Percentiles rank a stretch among this genome's conserved stretches.
phyloP scores from a whole-genome alignment of 2,888 invertebrate genomes.

The Monochamus alternatus region DNA sequence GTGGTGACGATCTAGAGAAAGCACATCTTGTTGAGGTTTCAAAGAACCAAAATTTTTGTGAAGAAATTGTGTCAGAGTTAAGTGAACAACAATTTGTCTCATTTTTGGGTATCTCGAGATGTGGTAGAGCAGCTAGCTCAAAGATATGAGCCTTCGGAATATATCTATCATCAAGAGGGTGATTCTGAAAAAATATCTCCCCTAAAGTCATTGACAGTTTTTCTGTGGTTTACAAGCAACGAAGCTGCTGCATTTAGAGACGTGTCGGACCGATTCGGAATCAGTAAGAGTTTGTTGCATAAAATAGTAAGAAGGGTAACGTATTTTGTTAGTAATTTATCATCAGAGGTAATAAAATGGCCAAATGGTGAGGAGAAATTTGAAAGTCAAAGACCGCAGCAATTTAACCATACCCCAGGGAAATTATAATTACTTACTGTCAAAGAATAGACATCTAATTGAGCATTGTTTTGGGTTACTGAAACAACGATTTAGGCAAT shows the following conservation, averaged over 20 bases:
- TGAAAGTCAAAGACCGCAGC: slow-evolving; percentile 16
- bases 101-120: slow-evolving; percentile 3
- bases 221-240: slow-evolving; percentile 50
- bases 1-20: no score
- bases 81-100: background rate
- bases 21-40: background rate
- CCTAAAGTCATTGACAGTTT: slow-evolving; percentile 18
- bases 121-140: background rate
- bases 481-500: slow-evolving; percentile 40
- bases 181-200: slow-evolving; percentile 7
- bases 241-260: slow-evolving; percentile 48
- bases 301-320: slow-evolving; percentile 48
- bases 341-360: slow-evolving; percentile 48
- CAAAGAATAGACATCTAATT: slow-evolving; percentile 33
- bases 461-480: slow-evolving; percentile 42
- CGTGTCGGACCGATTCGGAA: slow-evolving; percentile 48
- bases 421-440: slow-evolving; percentile 13
- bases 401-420: background rate
- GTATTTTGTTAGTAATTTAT: slow-evolving; percentile 40
- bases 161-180: no score
- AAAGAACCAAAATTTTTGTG: slow-evolving; percentile 1
- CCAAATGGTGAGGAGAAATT: slow-evolving; percentile 51
- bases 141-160: no score
- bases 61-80: slow-evolving; percentile 3
- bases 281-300: slow-evolving; percentile 46